Base-by-base conservation (phyloP, 2,888 invertebrate genomes). In the Hypomecis punctinalis region DNA sequence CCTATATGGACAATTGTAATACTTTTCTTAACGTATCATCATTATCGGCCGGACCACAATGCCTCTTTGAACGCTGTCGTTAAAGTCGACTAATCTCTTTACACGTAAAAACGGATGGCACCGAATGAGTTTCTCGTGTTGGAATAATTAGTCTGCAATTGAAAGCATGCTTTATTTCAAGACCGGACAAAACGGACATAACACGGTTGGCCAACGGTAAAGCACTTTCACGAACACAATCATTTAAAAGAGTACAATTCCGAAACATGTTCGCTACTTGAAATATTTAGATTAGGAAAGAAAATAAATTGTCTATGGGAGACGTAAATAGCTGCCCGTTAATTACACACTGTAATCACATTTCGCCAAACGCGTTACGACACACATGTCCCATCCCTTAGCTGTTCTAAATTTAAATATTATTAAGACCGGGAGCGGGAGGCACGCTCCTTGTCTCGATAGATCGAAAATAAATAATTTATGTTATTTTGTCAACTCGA, bases 331-430 rank as follows among this genome's bases (percentile, higher is more conserved):
- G 88, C 82, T 72, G 79, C 86, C 88, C 90, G 89, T 93, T 92
- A 93, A 92, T 93, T 90, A 91, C 88, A 73, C 84, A 86, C 85
- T 85, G 89, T 91, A 93, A 93, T 93, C 92, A 90, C 92, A 92
- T 92, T 93, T 93, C 92, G 92, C 92, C 92, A 93, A 91, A 91
- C 84, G 85, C 90, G 90, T 92, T 91, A 90, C 90, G 83, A 88
- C 89, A 90, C 91, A 92, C 86, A 90, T 92, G 92, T 90, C 91
- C 88, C 91, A 92, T 93, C 92, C 92, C 92, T 92, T 92, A 89
- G 91, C 90, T 72, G 89, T 91, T 92, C 92, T 91, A 93, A 79
- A 90, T 90, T 89, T 91, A 91, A 90, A 90, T 87, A 88, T 86
- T 89, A 89, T 89, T 88, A 88, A 87, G 84, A 61, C 84, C 87